Evolutionary conservation across 2,113 vertebrate genomes (phyloP), one percentile per base, ranked within the genome.

Genomic region (Triplophysa tibetana): DNA sequence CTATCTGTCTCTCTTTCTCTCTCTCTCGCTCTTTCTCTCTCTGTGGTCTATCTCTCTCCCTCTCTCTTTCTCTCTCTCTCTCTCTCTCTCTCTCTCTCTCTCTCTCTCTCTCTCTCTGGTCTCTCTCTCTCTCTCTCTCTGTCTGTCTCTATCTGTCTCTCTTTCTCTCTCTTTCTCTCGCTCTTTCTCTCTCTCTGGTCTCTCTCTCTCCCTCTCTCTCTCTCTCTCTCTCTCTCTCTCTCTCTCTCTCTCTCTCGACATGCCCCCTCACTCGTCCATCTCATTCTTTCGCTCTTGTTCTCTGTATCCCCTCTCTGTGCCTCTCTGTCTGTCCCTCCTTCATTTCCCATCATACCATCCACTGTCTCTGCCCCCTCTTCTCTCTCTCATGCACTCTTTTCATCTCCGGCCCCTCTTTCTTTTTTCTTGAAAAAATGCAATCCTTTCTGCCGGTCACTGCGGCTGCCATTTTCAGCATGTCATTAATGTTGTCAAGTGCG

Each of bases 241-340:
- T 29, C 26, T 29, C 26, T 50, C 78, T 24, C 65, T 38, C 54
- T 65, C 41, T 52, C 62, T 64, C 24, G 56, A 26, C 26, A 48
- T 19, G 21, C 79, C 45, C 70, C 11, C 45, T 43, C 41, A 68
- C 70, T 75, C 52, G 63, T 56, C 61, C 48, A 54, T 82, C 80
- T 83, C 82, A 78, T 77, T 83, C 79, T 86, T 81, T 90, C 87
- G 89, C 88, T 85, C 85, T 89, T 81, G 86, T 88, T 90, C 88
- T 90, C 85, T 74, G 77, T 83, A 80, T 83, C 86, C 79, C 87
- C 70, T 86, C 77, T 84, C 66, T 79, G 70, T 82, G 74, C 67
- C 83, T 72, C 68, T 75, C 73, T 79, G 68, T 85, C 80, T 88
- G 82, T 77, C 84, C 70, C 88, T 86, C 87, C 79, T 63, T 82